Base-by-base conservation (phyloP, 2,797 vertebrate genomes). In the Cirrhinus mrigala region DNA sequence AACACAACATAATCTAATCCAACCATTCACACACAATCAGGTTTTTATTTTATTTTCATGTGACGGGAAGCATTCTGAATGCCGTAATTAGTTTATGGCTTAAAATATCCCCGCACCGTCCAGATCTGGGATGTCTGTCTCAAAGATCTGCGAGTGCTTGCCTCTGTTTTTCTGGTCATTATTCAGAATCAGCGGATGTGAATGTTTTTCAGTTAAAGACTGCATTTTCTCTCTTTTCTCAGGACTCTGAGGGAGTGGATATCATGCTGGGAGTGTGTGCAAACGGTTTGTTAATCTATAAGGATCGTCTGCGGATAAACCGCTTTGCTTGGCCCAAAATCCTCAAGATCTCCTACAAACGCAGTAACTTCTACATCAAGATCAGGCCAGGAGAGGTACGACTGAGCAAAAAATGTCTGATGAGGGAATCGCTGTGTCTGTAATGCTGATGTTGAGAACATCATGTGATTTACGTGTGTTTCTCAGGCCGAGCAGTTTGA, bases 291-390 rank as follows among this genome's bases (percentile, higher is more conserved):
- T 93, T 99, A 87, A 97, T 99, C 93, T 99, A 99, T 94, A 99
- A 99, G 94, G 98, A 99, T 86, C 95, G 96, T 89, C 97, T 99
- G 58, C 94, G 98, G 91, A 99, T 99, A 93, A 99, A 99, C 91
- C 97, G 98, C 58, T 99, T 99, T 1, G 98, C 98, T 86, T 99
- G 98, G 98, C 98, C 98, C 62, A 99, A 99, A 95, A 99, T 99
- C 90, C 95, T 99, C 86, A 99, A 99, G 94, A 99, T 99, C 90
- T 99, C 98, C 74, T 99, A 99, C 92, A 99, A 99, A 91, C 94
- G 98, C 93, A 98, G 97, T 94, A 99, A 98, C 94, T 99, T 99
- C 93, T 99, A 98, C 92, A 99, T 99, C 89, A 99, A 99, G 96
- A 97, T 99, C 90, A 95, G 98, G 86, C 98, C 98, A n/a, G 97